phyloP scores from a whole-genome alignment of 2,797 vertebrate genomes.

The Urocyon cinereoargenteus region DNA sequence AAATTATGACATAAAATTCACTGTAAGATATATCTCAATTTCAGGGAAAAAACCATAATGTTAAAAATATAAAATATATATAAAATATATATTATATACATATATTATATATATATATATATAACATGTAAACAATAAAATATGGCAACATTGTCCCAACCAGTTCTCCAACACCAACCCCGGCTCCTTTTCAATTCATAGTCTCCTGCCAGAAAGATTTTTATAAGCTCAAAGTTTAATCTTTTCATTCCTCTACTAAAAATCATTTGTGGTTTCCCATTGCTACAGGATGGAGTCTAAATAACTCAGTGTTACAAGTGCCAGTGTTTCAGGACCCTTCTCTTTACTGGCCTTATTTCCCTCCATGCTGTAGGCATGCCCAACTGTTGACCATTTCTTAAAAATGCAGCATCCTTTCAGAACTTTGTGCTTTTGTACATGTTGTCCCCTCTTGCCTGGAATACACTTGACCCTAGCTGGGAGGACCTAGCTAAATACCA shows the following conservation, averaged over 20 bases:
- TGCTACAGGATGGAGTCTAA: background rate
- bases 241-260: slow-evolving; percentile 15
- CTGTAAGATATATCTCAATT: background rate
- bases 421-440: slow-evolving; percentile 37
- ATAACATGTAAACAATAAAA: slow-evolving; percentile 6
- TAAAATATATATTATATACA: background rate
- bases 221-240: slow-evolving; percentile 40
- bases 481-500: slow-evolving; percentile 47
- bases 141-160: background rate
- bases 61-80: background rate
- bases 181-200: background rate
- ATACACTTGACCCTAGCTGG: slow-evolving; percentile 24
- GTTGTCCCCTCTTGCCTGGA: slow-evolving; percentile 61
- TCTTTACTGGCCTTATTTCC: slow-evolving; percentile 27
- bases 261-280: slow-evolving; percentile 3
- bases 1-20: background rate
- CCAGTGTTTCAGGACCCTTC: background rate
- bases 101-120: background rate
- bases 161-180: background rate
- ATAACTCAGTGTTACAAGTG: background rate
- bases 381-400: slow-evolving; percentile 35
- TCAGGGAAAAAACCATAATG: background rate
- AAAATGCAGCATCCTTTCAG: slow-evolving; percentile 56
- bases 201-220: background rate
- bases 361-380: background rate